Base-by-base conservation (phyloP, 37 sponge, comb jelly and placozoan species). In the Aphrocallistes beatrix region DNA sequence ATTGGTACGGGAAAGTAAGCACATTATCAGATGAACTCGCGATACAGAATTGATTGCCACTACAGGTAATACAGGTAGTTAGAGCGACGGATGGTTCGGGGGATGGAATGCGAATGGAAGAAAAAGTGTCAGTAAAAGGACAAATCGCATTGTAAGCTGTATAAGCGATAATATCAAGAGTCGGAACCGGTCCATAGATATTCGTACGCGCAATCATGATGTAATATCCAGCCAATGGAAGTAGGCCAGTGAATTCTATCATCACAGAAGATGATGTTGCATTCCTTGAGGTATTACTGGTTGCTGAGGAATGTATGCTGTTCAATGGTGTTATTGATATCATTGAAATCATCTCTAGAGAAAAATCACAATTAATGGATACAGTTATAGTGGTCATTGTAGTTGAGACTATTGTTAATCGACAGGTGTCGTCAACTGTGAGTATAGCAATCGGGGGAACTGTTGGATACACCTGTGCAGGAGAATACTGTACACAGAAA, bases 361-460 rank as follows among this genome's bases (percentile, higher is more conserved):
- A 28, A 32, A 60, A 19, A 25, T 60, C 17, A 60, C 75, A 60
- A 3, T 60, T 19, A 19, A 60, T 19, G n/a, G 75, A 60, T 8
- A 60, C 21, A 32, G 8, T 60, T 28, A 60, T 25, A 19, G 75
- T 25, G 3, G 10, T 13, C n/a, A 60, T 3, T 19, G 75, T 13
- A 28, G 8, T 6, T 19, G 75, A 32, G 1, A 60, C 3, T 60
- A 60, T 3, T 13, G 75, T 25, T 28, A 60, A 30, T 60, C n/a
- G 75, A 60, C 75, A 60, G 21, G 75, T 60, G 21, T 60, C 75
- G n/a, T 60, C 75, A 19, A 60, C 75, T 60, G 75, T 32, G 34
- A 60, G 75, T 13, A 16, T 13, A 42, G 45, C n/a, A n/a, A n/a
- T n/a, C n/a, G n/a, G n/a, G n/a, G n/a, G 13, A 28, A 25, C 75